A percentile compares a stretch with the other conserved stretches of the same genome.
These are phyloP conservation scores for Raja brachyura DNA, from an alignment of 2,113 vertebrate species.

Conservation along the genomic window DNA sequence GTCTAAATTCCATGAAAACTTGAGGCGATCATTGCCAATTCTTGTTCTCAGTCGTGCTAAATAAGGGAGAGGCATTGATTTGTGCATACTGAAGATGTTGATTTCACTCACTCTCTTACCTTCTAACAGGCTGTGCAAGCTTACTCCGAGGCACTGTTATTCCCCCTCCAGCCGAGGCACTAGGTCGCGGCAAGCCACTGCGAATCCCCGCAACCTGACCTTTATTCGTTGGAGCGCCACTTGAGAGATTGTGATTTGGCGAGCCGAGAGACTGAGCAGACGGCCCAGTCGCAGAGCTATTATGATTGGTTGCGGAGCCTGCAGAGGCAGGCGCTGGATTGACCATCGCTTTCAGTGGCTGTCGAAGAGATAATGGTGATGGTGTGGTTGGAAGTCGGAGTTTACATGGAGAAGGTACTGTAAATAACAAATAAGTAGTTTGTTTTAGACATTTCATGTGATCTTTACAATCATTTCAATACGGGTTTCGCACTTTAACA, in stretches of 20 bases:
- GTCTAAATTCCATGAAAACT: too few relatives aligned
- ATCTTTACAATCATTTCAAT: background rate
- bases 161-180: slow-evolving; percentile 69
- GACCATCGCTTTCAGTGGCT: slow-evolving; percentile 82
- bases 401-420: slow-evolving; percentile 93
- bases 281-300: slow-evolving; percentile 58
- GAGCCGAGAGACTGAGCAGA: slow-evolving; percentile 54
- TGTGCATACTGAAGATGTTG: too few relatives aligned
- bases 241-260: slow-evolving; percentile 53
- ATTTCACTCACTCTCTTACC: slow-evolving; percentile 56
- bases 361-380: slow-evolving; percentile 84
- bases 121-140: slow-evolving; percentile 89
- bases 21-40: too few relatives aligned
- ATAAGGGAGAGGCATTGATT: background rate
- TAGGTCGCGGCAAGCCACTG: slow-evolving; percentile 85
- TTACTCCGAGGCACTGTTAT: slow-evolving; percentile 95
- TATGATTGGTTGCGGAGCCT: slow-evolving; percentile 54
- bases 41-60: background rate
- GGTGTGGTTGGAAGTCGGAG: slow-evolving; percentile 80
- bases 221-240: slow-evolving; percentile 74
- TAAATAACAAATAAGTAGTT: slow-evolving; percentile 40
- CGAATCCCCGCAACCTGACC: slow-evolving; percentile 66
- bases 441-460: background rate
- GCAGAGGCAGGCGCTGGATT: slow-evolving; percentile 61
- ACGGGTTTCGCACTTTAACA: background rate